Evolutionary conservation across 2,113 vertebrate genomes (phyloP).

Genomic region (Oplegnathus fasciatus): DNA sequence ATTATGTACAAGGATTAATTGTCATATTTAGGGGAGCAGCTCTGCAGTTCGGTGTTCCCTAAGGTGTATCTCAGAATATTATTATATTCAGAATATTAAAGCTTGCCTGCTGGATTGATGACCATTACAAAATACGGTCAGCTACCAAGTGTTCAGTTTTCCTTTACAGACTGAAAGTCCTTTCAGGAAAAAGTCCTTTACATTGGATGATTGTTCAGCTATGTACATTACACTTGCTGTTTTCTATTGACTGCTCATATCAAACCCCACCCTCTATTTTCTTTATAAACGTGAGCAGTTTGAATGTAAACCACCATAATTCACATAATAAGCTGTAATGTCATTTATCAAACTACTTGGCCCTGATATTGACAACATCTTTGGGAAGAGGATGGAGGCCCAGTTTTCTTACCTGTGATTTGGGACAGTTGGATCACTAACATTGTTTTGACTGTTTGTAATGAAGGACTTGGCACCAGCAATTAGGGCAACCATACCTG

Average conservation of each 20-base stretch:
- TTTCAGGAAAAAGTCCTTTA: slow-evolving; percentile 2
- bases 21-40: slow-evolving; percentile 34
- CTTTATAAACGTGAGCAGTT: slow-evolving; percentile 65
- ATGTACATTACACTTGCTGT: slow-evolving; percentile 40
- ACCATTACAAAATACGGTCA: slow-evolving; percentile 17
- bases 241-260: slow-evolving; percentile 70
- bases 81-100: slow-evolving; percentile 32
- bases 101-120: slow-evolving; percentile 37
- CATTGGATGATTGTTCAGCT: slow-evolving; percentile 51
- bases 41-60: slow-evolving; percentile 14
- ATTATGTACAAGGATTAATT: slow-evolving; percentile 23
- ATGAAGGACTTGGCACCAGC: slow-evolving; percentile 72
- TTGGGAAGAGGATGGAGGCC: slow-evolving; percentile 25
- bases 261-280: slow-evolving; percentile 26
- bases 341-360: slow-evolving; percentile 27
- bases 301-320: slow-evolving; percentile 79
- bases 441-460: slow-evolving; percentile 45
- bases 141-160: slow-evolving; percentile 10
- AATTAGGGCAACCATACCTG: slow-evolving; percentile 60
- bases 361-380: slow-evolving; percentile 30
- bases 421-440: slow-evolving; percentile 27
- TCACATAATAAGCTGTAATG: slow-evolving; percentile 28
- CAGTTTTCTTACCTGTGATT: slow-evolving; percentile 26
- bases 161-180: slow-evolving; percentile 10
- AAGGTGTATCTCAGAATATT: slow-evolving; percentile 18